Evolutionary conservation across 2,888 invertebrate species (phyloP).

Genomic region (Tiphia femorata): DNA sequence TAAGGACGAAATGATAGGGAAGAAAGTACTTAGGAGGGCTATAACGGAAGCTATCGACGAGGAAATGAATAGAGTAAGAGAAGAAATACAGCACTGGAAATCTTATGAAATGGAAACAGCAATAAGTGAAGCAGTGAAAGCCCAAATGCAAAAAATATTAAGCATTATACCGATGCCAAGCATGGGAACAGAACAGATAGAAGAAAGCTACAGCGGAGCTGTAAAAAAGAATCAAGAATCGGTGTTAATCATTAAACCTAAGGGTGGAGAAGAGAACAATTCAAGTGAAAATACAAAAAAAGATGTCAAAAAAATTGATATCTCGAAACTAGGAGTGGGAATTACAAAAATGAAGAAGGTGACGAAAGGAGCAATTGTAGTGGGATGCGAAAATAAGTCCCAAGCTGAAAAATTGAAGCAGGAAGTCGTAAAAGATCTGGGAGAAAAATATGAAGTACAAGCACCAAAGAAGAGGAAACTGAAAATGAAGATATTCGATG

Average conservation of each 20-base stretch:
- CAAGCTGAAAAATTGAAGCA: slow-evolving; percentile 16
- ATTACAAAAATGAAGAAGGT: slow-evolving; percentile 1
- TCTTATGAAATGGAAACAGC: not conserved
- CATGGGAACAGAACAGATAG: not conserved
- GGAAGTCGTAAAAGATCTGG: slow-evolving; percentile 13
- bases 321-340: not conserved
- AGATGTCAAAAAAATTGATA: slow-evolving; percentile 22
- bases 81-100: slow-evolving; percentile 1
- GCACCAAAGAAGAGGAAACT: slow-evolving; percentile 14
- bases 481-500: slow-evolving; percentile 20
- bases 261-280: slow-evolving; percentile 7
- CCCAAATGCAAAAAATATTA: not conserved
- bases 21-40: not conserved
- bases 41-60: not conserved
- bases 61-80: not conserved
- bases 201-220: not conserved
- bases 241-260: slow-evolving; percentile 15
- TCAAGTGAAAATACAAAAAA: slow-evolving; percentile 11
- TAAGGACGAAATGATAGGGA: slow-evolving; percentile 3
- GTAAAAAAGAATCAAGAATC: slow-evolving; percentile 6
- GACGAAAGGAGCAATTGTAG: slow-evolving; percentile 16
- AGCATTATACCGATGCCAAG: too few relatives aligned
- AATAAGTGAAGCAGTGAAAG: not conserved
- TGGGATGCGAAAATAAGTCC: slow-evolving; percentile 14
- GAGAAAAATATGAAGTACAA: slow-evolving; percentile 15